Evolutionary conservation across 2,888 invertebrate genomes (phyloP), one percentile per base, ranked within the genome.

Genomic region (Bruchidius siliquastri): DNA sequence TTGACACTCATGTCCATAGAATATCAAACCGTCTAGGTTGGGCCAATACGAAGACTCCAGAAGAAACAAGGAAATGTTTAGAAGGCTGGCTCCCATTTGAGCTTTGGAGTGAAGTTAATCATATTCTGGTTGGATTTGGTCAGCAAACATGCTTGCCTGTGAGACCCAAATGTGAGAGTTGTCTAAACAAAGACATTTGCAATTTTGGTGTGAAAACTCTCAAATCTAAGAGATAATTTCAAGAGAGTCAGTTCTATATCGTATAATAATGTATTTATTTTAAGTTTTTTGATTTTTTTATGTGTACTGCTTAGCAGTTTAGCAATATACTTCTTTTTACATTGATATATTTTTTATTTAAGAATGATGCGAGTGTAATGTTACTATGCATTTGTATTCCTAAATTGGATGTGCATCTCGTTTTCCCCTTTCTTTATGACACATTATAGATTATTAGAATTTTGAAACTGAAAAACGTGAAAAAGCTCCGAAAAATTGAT

Each of bases 1-100:
- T 99, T 0, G 99, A 99, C 85, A 97, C 97, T 0, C 99, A 99
- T 88, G 99, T 99, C 0, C 99, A 99, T 86, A 90, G 99, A 78
- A 97, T 98, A 79, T 90, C 92, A 67, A 98, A 99, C 86, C 90
- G 98, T 76, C 89, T 99, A 74, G 92, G 92, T 1, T 99, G 98
- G 98, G 91, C 95, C 0, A 90, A 90, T 77, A 92, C 94, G 8
- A 90, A 91, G 81, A 95, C 93, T 18, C 98, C 99, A 0, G 98
- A 99, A 86, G 91, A 93, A 67, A 99, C 99, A 0, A 90, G 97
- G 74, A 89, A 90, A 79, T 91, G 90, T 13, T 87, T 99, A 22
- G 95, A 99, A 87, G 88, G 90, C 13, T 98, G 98, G 97, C 85
- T 99, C 69, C 99, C 99, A 0, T 90, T 90, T 79, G 89, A 93